Percentiles rank a stretch among this genome's conserved stretches.
phyloP scores from a whole-genome alignment of 2,113 vertebrate genomes.

The Pseudolaguvia tuberculata region DNA sequence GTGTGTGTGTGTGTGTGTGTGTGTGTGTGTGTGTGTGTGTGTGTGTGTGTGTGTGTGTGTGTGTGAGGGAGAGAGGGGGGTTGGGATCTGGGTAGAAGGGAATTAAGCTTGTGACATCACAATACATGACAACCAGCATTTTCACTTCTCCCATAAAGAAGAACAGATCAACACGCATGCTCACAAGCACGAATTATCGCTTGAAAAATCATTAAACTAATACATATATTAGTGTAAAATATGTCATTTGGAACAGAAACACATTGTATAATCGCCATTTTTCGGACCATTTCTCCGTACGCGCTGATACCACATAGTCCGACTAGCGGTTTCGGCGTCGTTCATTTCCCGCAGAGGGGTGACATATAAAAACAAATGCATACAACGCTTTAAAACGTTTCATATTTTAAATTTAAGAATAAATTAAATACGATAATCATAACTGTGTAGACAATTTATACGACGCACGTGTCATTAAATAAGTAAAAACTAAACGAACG shows the following conservation, averaged over 20 bases:
- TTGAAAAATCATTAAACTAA: neutral
- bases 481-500: neutral
- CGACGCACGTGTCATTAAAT: neutral
- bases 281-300: neutral
- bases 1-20: neutral
- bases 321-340: neutral
- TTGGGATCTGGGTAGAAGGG: neutral
- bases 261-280: neutral
- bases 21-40: neutral
- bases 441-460: neutral
- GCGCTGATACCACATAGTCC: neutral
- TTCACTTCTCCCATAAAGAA: conserved; percentile 1
- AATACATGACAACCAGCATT: neutral
- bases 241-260: neutral
- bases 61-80: neutral
- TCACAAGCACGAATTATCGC: neutral
- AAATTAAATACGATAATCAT: fast-evolving
- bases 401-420: neutral
- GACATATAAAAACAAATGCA: neutral
- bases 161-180: neutral
- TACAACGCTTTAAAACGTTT: too few species aligned
- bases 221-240: neutral
- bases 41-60: neutral
- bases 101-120: neutral
- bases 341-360: neutral